phyloP scores from a whole-genome alignment of 1,140 invertebrate species.

The Saccostrea cuccullata region DNA sequence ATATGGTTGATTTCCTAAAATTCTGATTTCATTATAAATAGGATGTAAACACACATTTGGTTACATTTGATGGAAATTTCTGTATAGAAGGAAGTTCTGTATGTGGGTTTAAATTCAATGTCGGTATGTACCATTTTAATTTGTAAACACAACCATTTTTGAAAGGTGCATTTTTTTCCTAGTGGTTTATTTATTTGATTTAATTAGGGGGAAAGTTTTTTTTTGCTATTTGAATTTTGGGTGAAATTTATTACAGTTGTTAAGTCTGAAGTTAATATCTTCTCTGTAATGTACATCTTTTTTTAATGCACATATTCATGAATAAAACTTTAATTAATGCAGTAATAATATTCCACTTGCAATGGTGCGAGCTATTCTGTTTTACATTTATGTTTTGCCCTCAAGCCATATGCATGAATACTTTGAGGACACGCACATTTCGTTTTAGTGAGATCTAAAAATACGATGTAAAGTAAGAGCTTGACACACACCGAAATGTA shows the following conservation, averaged over 20 bases:
- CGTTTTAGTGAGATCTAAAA: background rate
- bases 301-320: background rate
- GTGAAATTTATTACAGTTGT: background rate
- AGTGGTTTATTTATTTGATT: no score
- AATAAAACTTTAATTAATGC: slow-evolving; percentile 8
- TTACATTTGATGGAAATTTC: background rate
- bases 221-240: background rate
- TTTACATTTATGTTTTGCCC: background rate
- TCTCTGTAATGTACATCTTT: background rate
- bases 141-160: background rate
- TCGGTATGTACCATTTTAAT: background rate
- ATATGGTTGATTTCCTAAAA: background rate
- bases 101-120: background rate
- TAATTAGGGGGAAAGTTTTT: no score
- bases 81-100: background rate
- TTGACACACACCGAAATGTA: background rate
- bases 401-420: background rate
- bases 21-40: background rate
- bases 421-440: slow-evolving; percentile 9
- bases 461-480: background rate
- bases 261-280: background rate
- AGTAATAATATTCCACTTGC: slow-evolving; percentile 13
- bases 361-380: slow-evolving; percentile 27
- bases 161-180: background rate
- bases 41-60: background rate